Evolutionary conservation across 2,888 invertebrate genomes (phyloP).

Genomic region (Acanthococcus lagerstroemiae): DNA sequence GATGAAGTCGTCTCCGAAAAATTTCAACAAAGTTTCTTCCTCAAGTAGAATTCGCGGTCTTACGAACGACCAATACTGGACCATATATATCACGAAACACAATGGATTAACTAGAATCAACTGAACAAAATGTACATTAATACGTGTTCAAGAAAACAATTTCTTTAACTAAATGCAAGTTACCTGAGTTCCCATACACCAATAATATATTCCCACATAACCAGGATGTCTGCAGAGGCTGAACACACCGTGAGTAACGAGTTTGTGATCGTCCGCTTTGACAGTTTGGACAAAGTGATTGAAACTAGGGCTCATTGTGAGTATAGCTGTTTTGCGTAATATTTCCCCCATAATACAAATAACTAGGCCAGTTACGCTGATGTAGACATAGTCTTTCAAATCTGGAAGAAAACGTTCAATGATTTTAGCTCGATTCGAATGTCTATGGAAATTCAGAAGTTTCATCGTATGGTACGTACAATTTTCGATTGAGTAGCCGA

Average conservation of each 20-base stretch:
- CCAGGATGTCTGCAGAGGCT: slow-evolving; percentile 81
- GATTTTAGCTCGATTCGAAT: too few relatives aligned
- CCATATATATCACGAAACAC: slow-evolving; percentile 62
- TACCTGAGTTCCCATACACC: slow-evolving; percentile 96
- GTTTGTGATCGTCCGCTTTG: slow-evolving; percentile 66
- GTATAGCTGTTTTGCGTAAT: slow-evolving; percentile 83
- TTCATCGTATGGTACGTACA: too few relatives aligned
- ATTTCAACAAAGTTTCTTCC: slow-evolving; percentile 77
- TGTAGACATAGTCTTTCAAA: slow-evolving; percentile 54
- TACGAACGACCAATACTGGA: slow-evolving; percentile 88
- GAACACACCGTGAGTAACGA: slow-evolving; percentile 87
- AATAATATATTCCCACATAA: slow-evolving; percentile 98
- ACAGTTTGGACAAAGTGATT: slow-evolving; percentile 82
- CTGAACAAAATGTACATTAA: slow-evolving; percentile 53
- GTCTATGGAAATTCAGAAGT: too few relatives aligned
- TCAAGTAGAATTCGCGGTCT: slow-evolving; percentile 74
- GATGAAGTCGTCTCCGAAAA: too few relatives aligned
- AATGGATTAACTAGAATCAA: slow-evolving; percentile 79
- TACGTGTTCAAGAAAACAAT: background rate
- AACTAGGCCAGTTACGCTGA: slow-evolving; percentile 63
- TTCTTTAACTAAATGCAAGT: slow-evolving; percentile 22
- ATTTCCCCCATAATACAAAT: slow-evolving; percentile 78
- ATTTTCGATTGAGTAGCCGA: too few relatives aligned
- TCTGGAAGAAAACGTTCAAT: slow-evolving; percentile 42
- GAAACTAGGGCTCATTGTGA: slow-evolving; percentile 87